These are phyloP conservation scores for Brachyrhaphis roseni DNA, from an alignment of 2,797 vertebrate genomes.

Conservation along the genomic window DNA sequence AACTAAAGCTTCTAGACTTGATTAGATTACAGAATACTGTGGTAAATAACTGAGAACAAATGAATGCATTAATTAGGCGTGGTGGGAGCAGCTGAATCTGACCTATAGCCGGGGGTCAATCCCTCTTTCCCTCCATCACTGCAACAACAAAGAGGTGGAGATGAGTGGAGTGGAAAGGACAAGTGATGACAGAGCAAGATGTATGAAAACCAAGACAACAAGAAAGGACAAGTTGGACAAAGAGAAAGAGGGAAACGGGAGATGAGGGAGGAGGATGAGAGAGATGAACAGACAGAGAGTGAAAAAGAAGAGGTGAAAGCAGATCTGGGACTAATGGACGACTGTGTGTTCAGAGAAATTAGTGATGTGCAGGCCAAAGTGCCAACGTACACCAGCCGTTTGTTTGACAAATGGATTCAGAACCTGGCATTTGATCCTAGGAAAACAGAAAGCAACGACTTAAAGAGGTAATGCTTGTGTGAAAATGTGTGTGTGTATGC, in stretches of 20 bases:
- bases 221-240: slow-evolving; percentile 69
- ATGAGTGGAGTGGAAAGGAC: slow-evolving; percentile 46
- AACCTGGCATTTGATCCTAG: slow-evolving; percentile 62
- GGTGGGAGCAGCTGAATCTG: slow-evolving; percentile 49
- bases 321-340: slow-evolving; percentile 77
- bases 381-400: slow-evolving; percentile 52
- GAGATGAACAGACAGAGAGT: slow-evolving; percentile 38
- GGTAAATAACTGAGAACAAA: slow-evolving; percentile 24
- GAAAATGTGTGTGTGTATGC: slow-evolving; percentile 21
- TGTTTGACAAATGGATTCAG: slow-evolving; percentile 75
- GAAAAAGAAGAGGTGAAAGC: slow-evolving; percentile 69
- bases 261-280: slow-evolving; percentile 39
- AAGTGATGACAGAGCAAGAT: slow-evolving; percentile 70
- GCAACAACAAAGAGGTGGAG: slow-evolving; percentile 55
- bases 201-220: slow-evolving; percentile 64
- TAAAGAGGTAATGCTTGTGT: slow-evolving; percentile 36
- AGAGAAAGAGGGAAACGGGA: slow-evolving; percentile 53
- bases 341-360: slow-evolving; percentile 62
- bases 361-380: slow-evolving; percentile 62
- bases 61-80: slow-evolving; percentile 46
- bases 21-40: slow-evolving; percentile 13
- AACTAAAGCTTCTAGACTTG: slow-evolving; percentile 15
- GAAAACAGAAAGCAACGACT: slow-evolving; percentile 64
- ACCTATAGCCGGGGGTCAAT: slow-evolving; percentile 59
- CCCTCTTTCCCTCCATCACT: slow-evolving; percentile 48